A percentile compares a stretch with the other conserved stretches of the same genome.
These are phyloP conservation scores for Caenorhabditis doughertyi DNA, from an alignment of 2,888 invertebrate species.

Conservation along the genomic window DNA sequence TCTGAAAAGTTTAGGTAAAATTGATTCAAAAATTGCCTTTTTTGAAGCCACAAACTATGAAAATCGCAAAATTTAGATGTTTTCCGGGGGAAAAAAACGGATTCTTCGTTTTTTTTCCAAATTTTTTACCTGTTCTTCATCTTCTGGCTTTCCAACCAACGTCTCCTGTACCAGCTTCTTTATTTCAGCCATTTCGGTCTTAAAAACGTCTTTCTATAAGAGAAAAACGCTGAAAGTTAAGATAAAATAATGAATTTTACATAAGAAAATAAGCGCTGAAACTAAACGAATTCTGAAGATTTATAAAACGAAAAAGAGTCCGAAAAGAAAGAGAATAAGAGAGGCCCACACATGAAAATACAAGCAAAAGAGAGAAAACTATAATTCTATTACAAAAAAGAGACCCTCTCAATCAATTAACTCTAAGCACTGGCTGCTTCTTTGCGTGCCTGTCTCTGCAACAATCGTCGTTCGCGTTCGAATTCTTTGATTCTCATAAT, in stretches of 20 bases:
- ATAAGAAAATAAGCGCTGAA: neutral
- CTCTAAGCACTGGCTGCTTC: conserved; percentile 54
- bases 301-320: neutral
- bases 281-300: neutral
- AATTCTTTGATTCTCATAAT: conserved; percentile 82
- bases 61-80: neutral
- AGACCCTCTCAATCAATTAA: neutral
- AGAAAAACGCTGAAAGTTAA: neutral
- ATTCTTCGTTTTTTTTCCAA: neutral
- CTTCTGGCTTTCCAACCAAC: conserved; percentile 39
- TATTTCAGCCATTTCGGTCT: conserved; percentile 25
- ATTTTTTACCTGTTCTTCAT: conserved; percentile 38
- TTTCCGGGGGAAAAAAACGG: neutral
- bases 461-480: conserved; percentile 81
- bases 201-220: neutral
- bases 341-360: conserved; percentile 9
- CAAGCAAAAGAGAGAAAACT: conserved; percentile 7
- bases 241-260: neutral
- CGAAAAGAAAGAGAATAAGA: neutral
- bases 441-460: conserved; percentile 79
- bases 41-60: neutral
- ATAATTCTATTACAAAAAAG: conserved; percentile 24
- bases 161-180: conserved; percentile 37
- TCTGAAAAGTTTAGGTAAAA: neutral
- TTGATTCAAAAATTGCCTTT: neutral